Evolutionary conservation across 2,113 vertebrate species (phyloP).

Genomic region (Oophaga pumilio): DNA sequence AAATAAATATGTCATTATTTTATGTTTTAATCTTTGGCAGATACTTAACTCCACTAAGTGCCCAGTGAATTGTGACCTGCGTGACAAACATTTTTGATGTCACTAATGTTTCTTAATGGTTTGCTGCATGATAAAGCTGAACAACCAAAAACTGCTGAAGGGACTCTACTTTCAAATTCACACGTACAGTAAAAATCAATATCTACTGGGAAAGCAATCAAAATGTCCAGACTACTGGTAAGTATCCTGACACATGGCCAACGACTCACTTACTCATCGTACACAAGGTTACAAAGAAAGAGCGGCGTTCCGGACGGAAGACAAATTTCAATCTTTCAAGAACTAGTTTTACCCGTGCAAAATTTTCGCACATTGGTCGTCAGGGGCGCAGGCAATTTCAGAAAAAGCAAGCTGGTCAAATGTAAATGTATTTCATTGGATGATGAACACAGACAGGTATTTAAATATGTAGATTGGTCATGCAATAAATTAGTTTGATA

Average conservation of each 20-base stretch:
- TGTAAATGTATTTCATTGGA: too few species aligned
- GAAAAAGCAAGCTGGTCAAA: too few species aligned
- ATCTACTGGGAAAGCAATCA: conserved; percentile 42
- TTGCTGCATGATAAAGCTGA: conserved; percentile 9
- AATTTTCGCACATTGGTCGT: too few species aligned
- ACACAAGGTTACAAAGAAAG: conserved; percentile 10
- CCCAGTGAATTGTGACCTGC: conserved; percentile 3
- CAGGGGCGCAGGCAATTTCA: too few species aligned
- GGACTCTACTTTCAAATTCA: conserved; percentile 31
- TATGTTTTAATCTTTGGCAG: background rate
- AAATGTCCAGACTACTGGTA: conserved; percentile 37
- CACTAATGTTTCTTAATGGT: conserved; percentile 25
- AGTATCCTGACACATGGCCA: conserved; percentile 27
- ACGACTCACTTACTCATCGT: background rate
- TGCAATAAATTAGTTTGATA: too few species aligned
- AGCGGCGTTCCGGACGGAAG: background rate
- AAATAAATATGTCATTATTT: background rate
- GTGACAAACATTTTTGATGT: conserved; percentile 18
- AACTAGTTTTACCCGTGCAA: too few species aligned
- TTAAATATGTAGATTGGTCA: too few species aligned
- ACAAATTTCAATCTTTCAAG: background rate
- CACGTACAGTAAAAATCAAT: conserved; percentile 49
- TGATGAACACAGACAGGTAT: too few species aligned
- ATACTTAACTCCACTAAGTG: conserved; percentile 18
- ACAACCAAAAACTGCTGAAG: conserved; percentile 41